Evolutionary conservation across 2,113 vertebrate species (phyloP).

Genomic region (Scatophagus argus): DNA sequence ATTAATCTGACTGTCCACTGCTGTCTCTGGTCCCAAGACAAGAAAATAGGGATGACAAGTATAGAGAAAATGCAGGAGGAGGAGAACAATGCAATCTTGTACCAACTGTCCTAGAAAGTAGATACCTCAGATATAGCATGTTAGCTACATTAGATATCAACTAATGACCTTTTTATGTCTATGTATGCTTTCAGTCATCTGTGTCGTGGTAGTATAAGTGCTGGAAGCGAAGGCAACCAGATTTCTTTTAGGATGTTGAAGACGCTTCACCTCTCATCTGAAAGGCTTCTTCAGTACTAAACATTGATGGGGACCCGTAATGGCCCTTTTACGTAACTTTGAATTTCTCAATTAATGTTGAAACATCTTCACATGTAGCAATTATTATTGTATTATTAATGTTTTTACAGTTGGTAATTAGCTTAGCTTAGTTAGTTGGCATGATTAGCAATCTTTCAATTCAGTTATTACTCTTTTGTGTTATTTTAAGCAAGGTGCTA

Average conservation of each 20-base stretch:
- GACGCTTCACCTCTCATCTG: no score
- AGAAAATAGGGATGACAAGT: background rate
- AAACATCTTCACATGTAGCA: background rate
- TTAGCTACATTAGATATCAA: background rate
- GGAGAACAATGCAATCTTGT: background rate
- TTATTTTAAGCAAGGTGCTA: background rate
- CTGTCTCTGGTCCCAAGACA: slow-evolving; percentile 39
- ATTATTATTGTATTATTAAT: no score
- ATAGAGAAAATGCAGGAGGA: slow-evolving; percentile 7
- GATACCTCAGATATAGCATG: background rate
- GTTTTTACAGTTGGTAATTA: background rate
- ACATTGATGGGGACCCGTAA: no score
- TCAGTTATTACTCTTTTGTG: background rate
- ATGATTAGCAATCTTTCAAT: background rate
- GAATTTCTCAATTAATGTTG: background rate
- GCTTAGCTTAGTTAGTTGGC: background rate
- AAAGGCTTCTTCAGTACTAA: no score
- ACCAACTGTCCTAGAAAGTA: background rate
- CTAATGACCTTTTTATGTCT: background rate
- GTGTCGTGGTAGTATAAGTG: no score
- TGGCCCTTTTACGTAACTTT: no score
- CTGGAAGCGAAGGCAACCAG: no score
- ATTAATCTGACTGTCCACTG: slow-evolving; percentile 71
- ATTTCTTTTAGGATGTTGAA: no score
- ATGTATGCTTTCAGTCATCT: no score